A percentile compares a stretch with the other conserved stretches of the same genome.
Evolutionary conservation across 1,140 invertebrate genomes (phyloP).

Genomic region (Solenopsis fugax): DNA sequence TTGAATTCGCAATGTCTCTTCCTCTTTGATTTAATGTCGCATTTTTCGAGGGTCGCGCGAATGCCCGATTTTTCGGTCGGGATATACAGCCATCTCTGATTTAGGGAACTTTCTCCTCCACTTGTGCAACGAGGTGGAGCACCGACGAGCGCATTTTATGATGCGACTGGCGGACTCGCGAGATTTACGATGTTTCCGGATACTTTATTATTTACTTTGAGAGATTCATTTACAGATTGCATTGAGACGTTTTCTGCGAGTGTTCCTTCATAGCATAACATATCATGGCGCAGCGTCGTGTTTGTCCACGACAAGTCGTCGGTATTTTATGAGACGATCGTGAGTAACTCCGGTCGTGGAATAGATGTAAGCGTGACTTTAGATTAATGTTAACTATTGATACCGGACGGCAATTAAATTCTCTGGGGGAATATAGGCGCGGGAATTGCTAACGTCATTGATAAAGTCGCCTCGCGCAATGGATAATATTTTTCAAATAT

Average conservation of each 20-base stretch:
- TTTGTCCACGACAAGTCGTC: slow-evolving; percentile 22
- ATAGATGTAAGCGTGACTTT: slow-evolving; percentile 31
- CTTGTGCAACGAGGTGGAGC: slow-evolving; percentile 62
- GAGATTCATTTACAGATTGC: slow-evolving; percentile 63
- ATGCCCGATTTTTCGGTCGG: slow-evolving; percentile 33
- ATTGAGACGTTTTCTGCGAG: slow-evolving; percentile 51
- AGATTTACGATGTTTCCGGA: slow-evolving; percentile 60
- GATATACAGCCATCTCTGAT: slow-evolving; percentile 44
- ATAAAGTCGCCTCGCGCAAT: slow-evolving; percentile 4
- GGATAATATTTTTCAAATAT: slow-evolving; percentile 43
- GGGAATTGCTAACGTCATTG: slow-evolving; percentile 4
- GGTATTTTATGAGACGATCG: slow-evolving; percentile 41
- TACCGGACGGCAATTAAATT: slow-evolving; percentile 35
- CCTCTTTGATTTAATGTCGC: slow-evolving; percentile 46
- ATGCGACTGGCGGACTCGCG: slow-evolving; percentile 45
- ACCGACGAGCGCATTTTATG: slow-evolving; percentile 54
- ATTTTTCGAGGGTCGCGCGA: slow-evolving; percentile 7
- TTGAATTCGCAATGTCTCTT: slow-evolving; percentile 19
- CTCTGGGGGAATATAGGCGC: background rate
- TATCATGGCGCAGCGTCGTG: slow-evolving; percentile 14
- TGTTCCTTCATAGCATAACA: slow-evolving; percentile 10
- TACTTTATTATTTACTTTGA: slow-evolving; percentile 61
- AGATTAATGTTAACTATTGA: slow-evolving; percentile 42
- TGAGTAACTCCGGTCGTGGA: background rate
- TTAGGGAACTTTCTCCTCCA: slow-evolving; percentile 61